phyloP scores from a whole-genome alignment of 2,113 vertebrate genomes.

The Patagioenas fasciata region DNA sequence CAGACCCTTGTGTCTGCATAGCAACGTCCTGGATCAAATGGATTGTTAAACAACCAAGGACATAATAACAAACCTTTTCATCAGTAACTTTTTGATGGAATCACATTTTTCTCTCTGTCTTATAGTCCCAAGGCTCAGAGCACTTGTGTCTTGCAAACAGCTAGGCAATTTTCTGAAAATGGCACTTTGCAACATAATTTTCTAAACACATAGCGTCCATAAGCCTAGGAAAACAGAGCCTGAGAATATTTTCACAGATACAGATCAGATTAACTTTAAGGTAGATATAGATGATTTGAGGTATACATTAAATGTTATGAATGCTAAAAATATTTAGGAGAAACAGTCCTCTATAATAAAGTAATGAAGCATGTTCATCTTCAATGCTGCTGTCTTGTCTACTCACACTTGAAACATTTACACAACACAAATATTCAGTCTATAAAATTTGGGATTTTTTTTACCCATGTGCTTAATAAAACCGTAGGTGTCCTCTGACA shows the following conservation, averaged over 20 bases:
- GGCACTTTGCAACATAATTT: background rate
- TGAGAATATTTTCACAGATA: background rate
- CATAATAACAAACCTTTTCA: background rate
- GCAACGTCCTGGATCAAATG: background rate
- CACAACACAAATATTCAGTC: background rate
- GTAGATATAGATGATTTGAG: background rate
- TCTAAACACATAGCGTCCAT: background rate
- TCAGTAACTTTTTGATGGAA: background rate
- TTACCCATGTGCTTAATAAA: background rate
- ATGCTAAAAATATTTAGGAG: background rate
- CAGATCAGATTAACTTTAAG: background rate
- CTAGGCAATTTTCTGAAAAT: constrained; percentile 1
- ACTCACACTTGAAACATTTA: background rate
- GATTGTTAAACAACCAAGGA: background rate
- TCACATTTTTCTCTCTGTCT: background rate
- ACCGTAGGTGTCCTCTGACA: background rate
- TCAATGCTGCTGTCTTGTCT: background rate
- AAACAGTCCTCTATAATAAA: background rate
- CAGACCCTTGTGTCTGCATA: rapidly evolving
- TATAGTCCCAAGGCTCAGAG: background rate
- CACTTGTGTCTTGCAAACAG: background rate
- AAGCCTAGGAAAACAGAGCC: background rate
- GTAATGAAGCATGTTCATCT: background rate
- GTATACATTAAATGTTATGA: background rate
- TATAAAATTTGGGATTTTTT: background rate